Conservation (phyloP, 2,113 vertebrate genomes). For the Callithrix jacchus region DNA sequence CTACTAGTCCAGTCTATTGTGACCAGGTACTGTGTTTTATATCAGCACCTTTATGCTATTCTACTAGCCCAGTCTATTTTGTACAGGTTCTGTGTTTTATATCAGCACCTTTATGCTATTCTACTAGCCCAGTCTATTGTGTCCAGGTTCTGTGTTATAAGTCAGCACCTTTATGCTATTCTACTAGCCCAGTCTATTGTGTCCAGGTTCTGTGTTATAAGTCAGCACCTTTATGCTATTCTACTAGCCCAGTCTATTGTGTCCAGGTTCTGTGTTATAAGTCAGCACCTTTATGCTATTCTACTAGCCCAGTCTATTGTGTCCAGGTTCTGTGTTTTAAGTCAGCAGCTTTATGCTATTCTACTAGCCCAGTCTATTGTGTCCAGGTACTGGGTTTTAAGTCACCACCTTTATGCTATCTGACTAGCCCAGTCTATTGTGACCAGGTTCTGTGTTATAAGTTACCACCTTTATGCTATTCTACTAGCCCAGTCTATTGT, state of each 20-base stretch:
- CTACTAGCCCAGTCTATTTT: no score
- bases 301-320: no score
- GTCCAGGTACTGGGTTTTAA: neutral
- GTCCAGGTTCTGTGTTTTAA: neutral
- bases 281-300: neutral
- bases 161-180: neutral
- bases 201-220: neutral
- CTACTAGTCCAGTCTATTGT: no score
- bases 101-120: neutral
- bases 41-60: neutral
- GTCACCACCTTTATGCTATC: neutral
- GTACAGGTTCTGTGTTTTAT: neutral
- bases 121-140: no score
- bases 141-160: neutral
- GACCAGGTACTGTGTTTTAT: neutral
- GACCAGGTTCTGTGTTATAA: neutral
- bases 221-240: neutral
- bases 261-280: neutral
- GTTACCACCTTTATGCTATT: neutral
- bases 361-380: neutral
- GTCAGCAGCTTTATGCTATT: no score
- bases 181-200: no score
- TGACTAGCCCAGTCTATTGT: no score
- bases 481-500: no score
- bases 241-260: no score